Evolutionary conservation across 2,888 invertebrate genomes (phyloP), one percentile per base, ranked within the genome.

Genomic region (Nebria salina): DNA sequence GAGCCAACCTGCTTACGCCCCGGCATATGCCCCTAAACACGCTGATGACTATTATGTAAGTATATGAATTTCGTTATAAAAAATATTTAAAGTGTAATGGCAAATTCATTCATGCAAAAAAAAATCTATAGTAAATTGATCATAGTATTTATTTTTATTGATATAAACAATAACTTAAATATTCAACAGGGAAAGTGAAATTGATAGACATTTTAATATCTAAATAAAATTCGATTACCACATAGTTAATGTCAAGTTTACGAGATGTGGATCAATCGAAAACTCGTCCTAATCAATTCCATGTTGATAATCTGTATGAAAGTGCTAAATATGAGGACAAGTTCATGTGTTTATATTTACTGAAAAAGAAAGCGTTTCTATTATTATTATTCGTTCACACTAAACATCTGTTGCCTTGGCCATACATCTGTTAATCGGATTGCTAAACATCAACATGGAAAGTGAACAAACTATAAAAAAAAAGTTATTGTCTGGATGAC

Each of bases 41-140:
- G 88, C 86, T 83, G 89, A 92, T 83, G 92, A 92, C 87, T 93
- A 92, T 88, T 92, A 92, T 88, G 93, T 93, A 90, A 92, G 93
- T 90, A 84, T 68, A 15, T 42, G 43, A 42, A 15, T 54, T 4
- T 77, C 75, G 20, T 73, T 26, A 70, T 66, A 74, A 74, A 72
- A 65, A 65, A 77, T 64, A 26, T 54, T 5, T 13, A 54, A 25
- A 64, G n/a, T 41, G 20, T 54, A 75, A 34, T 34, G 34, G 4
- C 34, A 34, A 34, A 5, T 34, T 34, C 4, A 34, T 34, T 20
- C 20, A 34, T 1, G n/a, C 0, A 4, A 34, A 34, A 34, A 34
- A 34, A 34, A 4, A 34, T 0, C 34, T 34, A 0, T 34, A 4
- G 5, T 34, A 34, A 34, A 34, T 0, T 1, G 34, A 34, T 34